Conservation (phyloP, 1,140 invertebrate genomes). For the Drosophila repletoides region DNA sequence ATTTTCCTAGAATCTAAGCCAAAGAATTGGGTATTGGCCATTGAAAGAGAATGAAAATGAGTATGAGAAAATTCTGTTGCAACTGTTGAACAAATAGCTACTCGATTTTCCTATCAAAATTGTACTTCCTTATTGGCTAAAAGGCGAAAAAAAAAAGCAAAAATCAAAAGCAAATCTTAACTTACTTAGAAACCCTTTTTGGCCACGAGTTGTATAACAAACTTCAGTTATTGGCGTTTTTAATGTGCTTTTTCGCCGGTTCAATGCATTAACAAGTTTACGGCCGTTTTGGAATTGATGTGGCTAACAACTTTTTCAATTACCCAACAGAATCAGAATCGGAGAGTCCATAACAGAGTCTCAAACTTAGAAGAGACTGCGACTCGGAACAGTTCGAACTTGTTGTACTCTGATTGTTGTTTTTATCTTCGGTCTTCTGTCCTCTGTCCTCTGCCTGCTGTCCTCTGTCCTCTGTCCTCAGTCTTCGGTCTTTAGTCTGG, state of each 20-base stretch:
- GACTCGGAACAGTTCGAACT: conserved; percentile 1
- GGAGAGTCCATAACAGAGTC: background rate
- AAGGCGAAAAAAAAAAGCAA: conserved; percentile 10
- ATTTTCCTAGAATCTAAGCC: conserved; percentile 37
- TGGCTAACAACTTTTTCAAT: conserved; percentile 78
- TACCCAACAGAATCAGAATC: conserved; percentile 33
- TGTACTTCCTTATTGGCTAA: conserved; percentile 64
- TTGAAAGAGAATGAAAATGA: conserved; percentile 14
- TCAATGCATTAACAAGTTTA: conserved; percentile 70
- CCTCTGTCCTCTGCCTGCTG: background rate
- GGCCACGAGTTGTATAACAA: background rate
- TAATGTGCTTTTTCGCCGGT: conserved; percentile 46
- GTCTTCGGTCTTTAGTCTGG: background rate
- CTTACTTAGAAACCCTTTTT: conserved; percentile 34
- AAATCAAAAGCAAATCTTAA: conserved; percentile 5
- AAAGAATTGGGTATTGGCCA: too few species aligned
- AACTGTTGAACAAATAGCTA: conserved; percentile 50
- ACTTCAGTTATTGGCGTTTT: conserved; percentile 51
- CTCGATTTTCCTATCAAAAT: conserved; percentile 34
- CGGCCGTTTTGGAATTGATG: conserved; percentile 72
- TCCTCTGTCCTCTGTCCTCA: background rate
- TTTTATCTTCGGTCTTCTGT: background rate
- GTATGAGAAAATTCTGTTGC: conserved; percentile 23
- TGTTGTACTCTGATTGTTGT: background rate
- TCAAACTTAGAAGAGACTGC: background rate